Conservation (phyloP, 2,888 invertebrate species). For the Amiota mariae region DNA sequence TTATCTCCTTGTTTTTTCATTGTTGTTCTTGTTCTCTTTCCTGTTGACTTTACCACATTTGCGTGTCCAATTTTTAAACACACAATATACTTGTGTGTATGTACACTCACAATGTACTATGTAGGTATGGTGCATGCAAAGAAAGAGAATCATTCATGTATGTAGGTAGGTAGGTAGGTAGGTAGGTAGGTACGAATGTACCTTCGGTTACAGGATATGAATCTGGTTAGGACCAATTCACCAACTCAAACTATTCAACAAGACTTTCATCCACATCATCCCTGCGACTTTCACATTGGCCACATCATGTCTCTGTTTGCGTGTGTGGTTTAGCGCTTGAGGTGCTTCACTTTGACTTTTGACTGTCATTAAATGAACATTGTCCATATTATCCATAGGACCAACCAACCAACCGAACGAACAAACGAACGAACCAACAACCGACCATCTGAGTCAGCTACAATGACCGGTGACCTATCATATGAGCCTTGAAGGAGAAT, state of each 20-base stretch:
- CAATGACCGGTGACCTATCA: no score
- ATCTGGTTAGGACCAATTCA: neutral
- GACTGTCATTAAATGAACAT: constrained; percentile 54
- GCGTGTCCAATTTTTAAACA: constrained; percentile 32
- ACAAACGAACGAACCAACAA: no score
- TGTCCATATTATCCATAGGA: constrained; percentile 30
- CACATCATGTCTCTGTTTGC: constrained; percentile 13
- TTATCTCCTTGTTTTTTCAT: neutral
- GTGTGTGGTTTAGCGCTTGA: constrained; percentile 43
- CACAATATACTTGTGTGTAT: neutral
- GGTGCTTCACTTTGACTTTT: constrained; percentile 53
- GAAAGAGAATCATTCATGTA: constrained; percentile 36
- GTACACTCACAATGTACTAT: constrained; percentile 10
- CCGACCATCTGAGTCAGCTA: no score
- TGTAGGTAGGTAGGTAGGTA: no score
- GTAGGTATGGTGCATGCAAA: neutral
- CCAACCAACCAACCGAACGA: no score
- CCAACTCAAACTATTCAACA: neutral
- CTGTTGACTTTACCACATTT: constrained; percentile 29
- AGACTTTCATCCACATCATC: neutral
- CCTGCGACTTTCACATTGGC: neutral
- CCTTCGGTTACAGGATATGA: constrained; percentile 12
- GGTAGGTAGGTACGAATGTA: neutral
- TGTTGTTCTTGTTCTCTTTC: constrained; percentile 6
- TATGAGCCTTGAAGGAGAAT: no score